Evolutionary conservation across 2,888 invertebrate species (phyloP).

Genomic region (Candidula unifasciata): DNA sequence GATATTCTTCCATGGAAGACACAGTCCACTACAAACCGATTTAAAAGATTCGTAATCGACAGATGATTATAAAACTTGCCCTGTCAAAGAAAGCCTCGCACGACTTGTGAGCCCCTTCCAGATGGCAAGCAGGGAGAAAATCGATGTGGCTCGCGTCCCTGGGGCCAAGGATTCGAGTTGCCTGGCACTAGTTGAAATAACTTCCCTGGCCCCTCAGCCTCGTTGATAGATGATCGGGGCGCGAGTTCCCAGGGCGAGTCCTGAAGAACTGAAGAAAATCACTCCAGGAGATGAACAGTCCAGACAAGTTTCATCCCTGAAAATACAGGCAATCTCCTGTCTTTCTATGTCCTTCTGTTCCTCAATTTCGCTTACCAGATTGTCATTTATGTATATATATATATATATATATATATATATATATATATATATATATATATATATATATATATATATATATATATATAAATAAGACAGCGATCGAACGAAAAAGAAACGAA

Average conservation of each 20-base stretch:
- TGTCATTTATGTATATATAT: background rate
- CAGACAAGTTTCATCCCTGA: slow-evolving; percentile 26
- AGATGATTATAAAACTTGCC: slow-evolving; percentile 53
- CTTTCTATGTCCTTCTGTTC: slow-evolving; percentile 7
- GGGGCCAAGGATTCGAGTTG: slow-evolving; percentile 38
- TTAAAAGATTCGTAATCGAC: slow-evolving; percentile 46
- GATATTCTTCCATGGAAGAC: background rate
- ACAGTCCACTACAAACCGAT: slow-evolving; percentile 36
- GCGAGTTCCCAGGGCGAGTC: slow-evolving; percentile 12
- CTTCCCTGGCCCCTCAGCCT: slow-evolving; percentile 31
- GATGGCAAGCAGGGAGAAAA: slow-evolving; percentile 28
- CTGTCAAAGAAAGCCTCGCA: slow-evolving; percentile 48
- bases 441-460: too few species aligned
- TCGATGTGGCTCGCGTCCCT: slow-evolving; percentile 44
- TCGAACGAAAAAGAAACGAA: too few species aligned
- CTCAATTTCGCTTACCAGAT: background rate
- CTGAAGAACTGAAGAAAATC: slow-evolving; percentile 10
- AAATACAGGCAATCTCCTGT: slow-evolving; percentile 5
- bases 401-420: too few species aligned
- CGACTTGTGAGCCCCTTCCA: slow-evolving; percentile 25
- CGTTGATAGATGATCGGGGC: slow-evolving; percentile 40
- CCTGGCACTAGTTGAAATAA: slow-evolving; percentile 34
- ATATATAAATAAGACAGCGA: too few species aligned
- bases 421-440: too few species aligned
- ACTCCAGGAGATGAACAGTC: slow-evolving; percentile 37